Conservation (phyloP, 2,888 invertebrate species). For the Brachypalpus laphriformis region DNA sequence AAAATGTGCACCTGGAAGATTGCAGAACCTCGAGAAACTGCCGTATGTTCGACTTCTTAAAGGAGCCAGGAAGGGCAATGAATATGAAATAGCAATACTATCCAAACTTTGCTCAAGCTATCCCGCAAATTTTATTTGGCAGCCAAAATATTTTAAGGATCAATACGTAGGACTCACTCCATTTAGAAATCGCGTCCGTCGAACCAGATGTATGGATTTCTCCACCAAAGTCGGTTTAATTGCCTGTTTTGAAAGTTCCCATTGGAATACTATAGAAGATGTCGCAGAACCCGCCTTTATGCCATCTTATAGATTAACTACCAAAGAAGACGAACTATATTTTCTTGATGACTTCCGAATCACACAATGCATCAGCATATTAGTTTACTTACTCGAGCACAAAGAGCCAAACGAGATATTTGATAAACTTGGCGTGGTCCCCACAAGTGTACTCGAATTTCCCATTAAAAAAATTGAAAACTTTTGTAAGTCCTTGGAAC, state of each 20-base stretch:
- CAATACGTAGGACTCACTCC: conserved; percentile 77
- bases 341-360: conserved; percentile 87
- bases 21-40: conserved; percentile 79
- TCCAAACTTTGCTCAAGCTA: conserved; percentile 86
- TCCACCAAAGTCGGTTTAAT: conserved; percentile 84
- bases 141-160: conserved; percentile 81
- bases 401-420: conserved; percentile 77
- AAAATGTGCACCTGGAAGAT: conserved; percentile 84
- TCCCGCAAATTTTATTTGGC: conserved; percentile 90
- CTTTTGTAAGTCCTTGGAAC: not conserved
- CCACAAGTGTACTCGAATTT: conserved; percentile 86
- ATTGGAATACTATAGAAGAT: conserved; percentile 79
- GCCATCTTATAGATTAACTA: conserved; percentile 84
- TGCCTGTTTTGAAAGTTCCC: conserved; percentile 79
- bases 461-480: conserved; percentile 87
- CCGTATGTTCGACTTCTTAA: conserved; percentile 78
- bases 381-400: conserved; percentile 84
- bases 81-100: conserved; percentile 82
- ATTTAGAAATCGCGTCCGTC: conserved; percentile 79
- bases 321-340: conserved; percentile 78
- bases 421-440: conserved; percentile 84
- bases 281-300: conserved; percentile 86
- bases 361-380: conserved; percentile 90
- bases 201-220: conserved; percentile 80
- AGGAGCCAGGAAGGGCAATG: conserved; percentile 79